Percentiles rank a stretch among this genome's conserved stretches.
Conservation (phyloP, 2,797 vertebrate genomes). For the Leptodactylus fallax region DNA sequence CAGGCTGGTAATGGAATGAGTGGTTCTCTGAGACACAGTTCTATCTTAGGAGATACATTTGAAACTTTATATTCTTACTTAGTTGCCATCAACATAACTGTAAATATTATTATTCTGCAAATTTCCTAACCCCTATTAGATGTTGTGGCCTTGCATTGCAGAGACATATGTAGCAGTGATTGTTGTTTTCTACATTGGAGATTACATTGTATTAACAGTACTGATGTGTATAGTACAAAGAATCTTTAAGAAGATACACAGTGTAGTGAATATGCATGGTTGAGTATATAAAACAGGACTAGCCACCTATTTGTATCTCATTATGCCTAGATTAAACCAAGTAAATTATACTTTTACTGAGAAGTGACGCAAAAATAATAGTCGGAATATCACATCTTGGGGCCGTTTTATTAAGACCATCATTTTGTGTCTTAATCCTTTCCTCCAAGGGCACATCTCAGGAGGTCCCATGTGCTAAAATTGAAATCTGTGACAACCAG, state of each 20-base stretch:
- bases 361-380: too few relatives aligned
- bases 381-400: too few relatives aligned
- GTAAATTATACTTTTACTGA: too few relatives aligned
- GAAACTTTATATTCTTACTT: conserved; percentile 57
- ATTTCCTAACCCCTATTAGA: conserved; percentile 26
- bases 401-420: too few relatives aligned
- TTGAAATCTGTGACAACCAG: too few relatives aligned
- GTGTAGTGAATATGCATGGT: neutral
- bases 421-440: too few relatives aligned
- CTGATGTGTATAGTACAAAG: neutral
- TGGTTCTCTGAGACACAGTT: conserved; percentile 47
- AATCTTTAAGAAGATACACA: neutral
- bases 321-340: too few relatives aligned
- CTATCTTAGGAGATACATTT: conserved; percentile 57
- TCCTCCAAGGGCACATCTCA: too few relatives aligned
- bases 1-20: conserved; percentile 28
- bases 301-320: too few relatives aligned
- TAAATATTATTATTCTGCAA: conserved; percentile 63
- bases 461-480: too few relatives aligned
- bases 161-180: neutral
- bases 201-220: neutral
- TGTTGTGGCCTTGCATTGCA: neutral
- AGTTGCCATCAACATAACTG: conserved; percentile 33
- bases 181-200: neutral
- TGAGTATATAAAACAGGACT: too few relatives aligned